These are phyloP conservation scores for Magallana nippona DNA, from an alignment of 2,888 invertebrate genomes.

Conservation along the genomic window DNA sequence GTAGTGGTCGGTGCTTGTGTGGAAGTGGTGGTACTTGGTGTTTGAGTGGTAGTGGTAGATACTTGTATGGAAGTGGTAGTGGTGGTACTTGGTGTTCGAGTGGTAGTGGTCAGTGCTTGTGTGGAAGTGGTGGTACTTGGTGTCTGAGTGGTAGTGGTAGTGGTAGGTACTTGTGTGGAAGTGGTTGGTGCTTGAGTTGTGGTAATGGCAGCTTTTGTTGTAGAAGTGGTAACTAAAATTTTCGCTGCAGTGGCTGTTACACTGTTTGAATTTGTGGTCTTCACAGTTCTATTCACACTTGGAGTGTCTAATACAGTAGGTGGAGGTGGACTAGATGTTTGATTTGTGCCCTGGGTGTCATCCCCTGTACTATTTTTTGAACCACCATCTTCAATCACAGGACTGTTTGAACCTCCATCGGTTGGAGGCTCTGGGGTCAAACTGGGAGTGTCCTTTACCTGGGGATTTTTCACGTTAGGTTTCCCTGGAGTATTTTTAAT, in stretches of 20 bases:
- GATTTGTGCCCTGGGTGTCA: background rate
- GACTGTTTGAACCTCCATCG: background rate
- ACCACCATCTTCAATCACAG: background rate
- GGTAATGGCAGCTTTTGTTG: conserved; percentile 29
- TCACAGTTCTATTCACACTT: background rate
- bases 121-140: conserved; percentile 50
- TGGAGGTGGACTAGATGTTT: background rate
- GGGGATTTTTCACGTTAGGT: background rate
- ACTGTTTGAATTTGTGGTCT: background rate
- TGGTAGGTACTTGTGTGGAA: conserved; percentile 48
- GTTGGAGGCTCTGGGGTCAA: background rate
- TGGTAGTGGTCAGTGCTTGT: conserved; percentile 34
- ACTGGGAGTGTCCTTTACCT: background rate
- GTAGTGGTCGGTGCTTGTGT: conserved; percentile 2
- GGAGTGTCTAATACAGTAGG: conserved; percentile 35
- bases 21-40: conserved; percentile 36
- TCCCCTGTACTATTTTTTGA: background rate
- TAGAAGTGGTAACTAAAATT: background rate
- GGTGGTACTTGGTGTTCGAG: conserved; percentile 42
- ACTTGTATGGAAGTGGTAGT: conserved; percentile 49
- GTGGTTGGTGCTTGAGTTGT: conserved; percentile 36
- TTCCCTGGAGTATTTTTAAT: background rate
- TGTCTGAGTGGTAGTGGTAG: conserved; percentile 45
- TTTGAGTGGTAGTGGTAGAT: conserved; percentile 45
- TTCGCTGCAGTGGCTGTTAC: background rate